phyloP scores from a whole-genome alignment of 2,797 vertebrate genomes.

The Schizopygopsis pylzovi region DNA sequence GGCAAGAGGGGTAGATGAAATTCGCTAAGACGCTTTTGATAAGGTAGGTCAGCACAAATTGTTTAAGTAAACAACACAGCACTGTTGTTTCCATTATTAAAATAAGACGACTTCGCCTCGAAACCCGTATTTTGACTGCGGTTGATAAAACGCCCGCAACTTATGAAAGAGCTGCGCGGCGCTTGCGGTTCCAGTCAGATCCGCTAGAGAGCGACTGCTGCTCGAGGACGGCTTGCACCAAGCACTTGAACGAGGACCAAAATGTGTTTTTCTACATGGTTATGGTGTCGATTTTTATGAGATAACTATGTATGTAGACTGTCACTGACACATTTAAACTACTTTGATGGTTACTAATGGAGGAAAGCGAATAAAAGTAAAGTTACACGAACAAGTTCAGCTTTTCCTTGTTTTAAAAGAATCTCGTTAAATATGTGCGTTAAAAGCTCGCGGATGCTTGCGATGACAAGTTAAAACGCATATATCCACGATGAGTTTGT shows the following conservation, averaged over 20 bases:
- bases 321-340: background rate
- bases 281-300: slow-evolving; percentile 17
- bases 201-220: slow-evolving; percentile 75
- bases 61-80: background rate
- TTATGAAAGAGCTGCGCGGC: slow-evolving; percentile 70
- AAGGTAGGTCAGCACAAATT: background rate
- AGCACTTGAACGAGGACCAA: slow-evolving; percentile 79
- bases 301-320: slow-evolving; percentile 8
- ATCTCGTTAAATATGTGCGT: slow-evolving; percentile 74
- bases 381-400: slow-evolving; percentile 80
- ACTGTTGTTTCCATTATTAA: background rate
- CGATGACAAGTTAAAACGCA: slow-evolving; percentile 44
- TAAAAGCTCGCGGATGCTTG: slow-evolving; percentile 57
- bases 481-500: slow-evolving; percentile 60
- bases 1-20: background rate
- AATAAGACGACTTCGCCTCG: background rate
- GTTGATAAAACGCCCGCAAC: slow-evolving; percentile 54
- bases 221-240: slow-evolving; percentile 71
- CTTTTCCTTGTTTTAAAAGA: slow-evolving; percentile 84
- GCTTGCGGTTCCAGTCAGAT: slow-evolving; percentile 59
- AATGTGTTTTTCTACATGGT: slow-evolving; percentile 80
- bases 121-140: slow-evolving; percentile 18
- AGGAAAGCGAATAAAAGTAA: slow-evolving; percentile 68
- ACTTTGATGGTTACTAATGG: slow-evolving; percentile 64
- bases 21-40: background rate